Base-by-base conservation (phyloP, 64 coral and sea anemone species). In the Stylophora pistillata region DNA sequence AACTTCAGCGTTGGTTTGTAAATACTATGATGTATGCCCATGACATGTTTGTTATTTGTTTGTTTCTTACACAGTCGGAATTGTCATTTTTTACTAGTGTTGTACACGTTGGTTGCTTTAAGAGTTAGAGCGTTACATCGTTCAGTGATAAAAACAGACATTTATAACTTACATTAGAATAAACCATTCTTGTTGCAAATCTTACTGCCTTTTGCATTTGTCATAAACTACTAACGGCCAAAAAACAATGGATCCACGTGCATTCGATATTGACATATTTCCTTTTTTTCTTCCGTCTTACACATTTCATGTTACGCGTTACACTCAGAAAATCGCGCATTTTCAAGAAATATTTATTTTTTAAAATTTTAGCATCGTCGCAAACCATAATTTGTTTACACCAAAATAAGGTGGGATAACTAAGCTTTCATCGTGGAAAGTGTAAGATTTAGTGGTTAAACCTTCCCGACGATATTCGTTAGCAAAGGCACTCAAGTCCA, bases 11-110 rank as follows among this genome's bases (percentile, higher is more conserved):
- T 73, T 73, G 30, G 71, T 73, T 73, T 73, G 71, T 73, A 30
- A 73, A 73, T 29, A 28, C 25, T 73, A 73, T 73, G 71, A 73
- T 73, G 71, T 73, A 73, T 73, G 71, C 71, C 71, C 71, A 73
- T 73, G 15, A 73, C 21, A 13, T 73, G 27, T 73, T 2, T 73
- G 18, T 25, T n/a, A n/a, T n/a, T n/a, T n/a, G n/a, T n/a, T n/a
- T n/a, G n/a, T n/a, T n/a, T n/a, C n/a, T n/a, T n/a, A 14, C 25
- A 30, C 13, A 13, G 31, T 73, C 25, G 14, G 30, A 73, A 73
- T 27, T 73, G 15, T 73, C 25, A 10, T 57, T 73, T 73, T 30
- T 73, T 73, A 14, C 31, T 27, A 30, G 31, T 73, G 27, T 73
- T 73, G 71, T 73, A 29, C 31, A 28, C 71, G 25, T 14, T 27